Evolutionary conservation across 1,140 invertebrate genomes (phyloP), one percentile per base, ranked within the genome.

Genomic region (Drosophila ercepeae): DNA sequence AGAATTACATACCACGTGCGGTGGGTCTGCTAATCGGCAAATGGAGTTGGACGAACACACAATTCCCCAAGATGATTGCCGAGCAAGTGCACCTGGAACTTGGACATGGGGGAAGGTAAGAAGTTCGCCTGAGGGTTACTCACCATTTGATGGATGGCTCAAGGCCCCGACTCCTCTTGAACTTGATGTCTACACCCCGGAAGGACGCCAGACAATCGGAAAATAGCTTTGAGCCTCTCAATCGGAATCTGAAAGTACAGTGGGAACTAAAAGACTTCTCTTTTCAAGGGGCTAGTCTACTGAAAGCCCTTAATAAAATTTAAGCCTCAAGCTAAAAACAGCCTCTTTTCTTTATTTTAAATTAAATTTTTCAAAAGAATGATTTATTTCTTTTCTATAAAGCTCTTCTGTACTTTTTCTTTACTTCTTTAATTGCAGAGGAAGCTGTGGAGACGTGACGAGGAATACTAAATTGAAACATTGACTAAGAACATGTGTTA

Each of bases 41-140:
- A 78, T 78, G 79, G 71, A 83, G 52, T 19, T 72, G 71, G 18
- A 8, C 14, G 23, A 53, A 71, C n/a, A n/a, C n/a, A 59, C 63
- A 79, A 76, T 49, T 84, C 79, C 75, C 81, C 19, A 45, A 60
- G 75, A 73, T 79, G 77, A 75, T 75, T 86, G 72, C 46, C 57
- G 11, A 44, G 29, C 36, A 48, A 64, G 53, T 67, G 63, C 79
- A 84, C 79, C 79, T 84, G 78, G 18, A 50, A 44, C 50, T n/a
- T 32, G 2, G 16, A 13, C 9, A 1, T 11, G 49, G 49, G 49
- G 54, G 45, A 39, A 46, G 42, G 27, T 45, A 32, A 19, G 29
- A 44, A 41, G 23, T 64, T 36, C 16, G 6, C 25, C 23, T 16
- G 73, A 57, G 73, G 51, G 50, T 59, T 34, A 44, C 13, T 19